Conservation (phyloP, 2,113 vertebrate genomes). For the Chamaetylas fuelleborni region DNA sequence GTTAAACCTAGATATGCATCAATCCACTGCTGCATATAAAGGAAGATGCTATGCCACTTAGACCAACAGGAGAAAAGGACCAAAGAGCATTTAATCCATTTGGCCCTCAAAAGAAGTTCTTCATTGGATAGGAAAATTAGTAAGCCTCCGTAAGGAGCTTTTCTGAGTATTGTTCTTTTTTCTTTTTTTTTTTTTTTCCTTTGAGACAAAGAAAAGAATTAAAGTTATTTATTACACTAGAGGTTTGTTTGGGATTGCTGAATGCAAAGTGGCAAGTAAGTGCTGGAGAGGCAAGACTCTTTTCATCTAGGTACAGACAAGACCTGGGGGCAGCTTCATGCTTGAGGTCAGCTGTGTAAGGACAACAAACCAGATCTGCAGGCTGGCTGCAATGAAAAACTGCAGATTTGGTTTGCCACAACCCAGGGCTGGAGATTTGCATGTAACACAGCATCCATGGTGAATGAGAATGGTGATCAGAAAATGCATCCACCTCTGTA, state of each 20-base stretch:
- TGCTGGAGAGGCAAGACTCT: neutral
- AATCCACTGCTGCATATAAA: neutral
- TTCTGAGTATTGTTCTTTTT: neutral
- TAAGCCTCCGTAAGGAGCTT: neutral
- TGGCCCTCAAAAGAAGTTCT: neutral
- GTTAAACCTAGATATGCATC: neutral
- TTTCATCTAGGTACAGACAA: neutral
- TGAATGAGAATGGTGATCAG: neutral
- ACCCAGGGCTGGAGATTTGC: neutral
- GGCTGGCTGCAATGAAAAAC: neutral
- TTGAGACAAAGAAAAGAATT: neutral
- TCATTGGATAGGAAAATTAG: neutral
- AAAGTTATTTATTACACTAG: neutral
- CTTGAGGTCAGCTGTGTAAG: neutral
- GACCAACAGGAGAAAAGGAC: neutral
- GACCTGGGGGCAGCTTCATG: neutral
- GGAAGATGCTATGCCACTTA: neutral
- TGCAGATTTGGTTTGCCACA: neutral
- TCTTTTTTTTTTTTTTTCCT: neutral
- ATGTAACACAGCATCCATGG: neutral
- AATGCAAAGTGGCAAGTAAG: neutral
- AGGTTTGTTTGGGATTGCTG: neutral
- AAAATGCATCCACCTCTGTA: neutral
- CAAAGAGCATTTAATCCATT: neutral
- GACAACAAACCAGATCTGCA: neutral